Percentiles rank a stretch among this genome's conserved stretches.
Conservation (phyloP, 2,113 vertebrate genomes). For the Ochotona princeps region DNA sequence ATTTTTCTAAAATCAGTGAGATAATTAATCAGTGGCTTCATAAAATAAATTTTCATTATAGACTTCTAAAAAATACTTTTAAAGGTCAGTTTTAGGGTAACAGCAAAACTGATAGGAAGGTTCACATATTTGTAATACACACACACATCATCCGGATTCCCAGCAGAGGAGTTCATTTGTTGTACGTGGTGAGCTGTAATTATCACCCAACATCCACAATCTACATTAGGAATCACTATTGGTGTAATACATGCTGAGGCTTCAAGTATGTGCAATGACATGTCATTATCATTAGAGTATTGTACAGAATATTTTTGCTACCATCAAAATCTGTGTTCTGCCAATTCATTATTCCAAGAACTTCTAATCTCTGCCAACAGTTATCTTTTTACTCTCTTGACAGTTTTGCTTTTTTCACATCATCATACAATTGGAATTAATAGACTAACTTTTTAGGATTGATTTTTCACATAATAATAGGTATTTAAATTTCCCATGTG, state of each 20-base stretch:
- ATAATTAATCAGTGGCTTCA: constrained; percentile 21
- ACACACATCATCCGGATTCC: too few relatives aligned
- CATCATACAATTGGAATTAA: not conserved
- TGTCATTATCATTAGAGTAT: not conserved
- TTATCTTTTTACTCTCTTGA: not conserved
- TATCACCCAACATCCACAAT: not conserved
- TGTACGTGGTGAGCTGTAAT: not conserved
- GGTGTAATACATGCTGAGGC: rapidly evolving
- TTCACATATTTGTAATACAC: not conserved
- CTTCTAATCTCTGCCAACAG: not conserved
- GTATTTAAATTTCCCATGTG: not conserved
- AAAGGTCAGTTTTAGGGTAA: not conserved
- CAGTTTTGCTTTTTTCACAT: not conserved
- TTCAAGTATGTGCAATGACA: too few relatives aligned
- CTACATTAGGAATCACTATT: not conserved
- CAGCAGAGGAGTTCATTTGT: not conserved
- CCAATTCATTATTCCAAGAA: not conserved
- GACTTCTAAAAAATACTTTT: not conserved
- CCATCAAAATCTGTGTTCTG: not conserved
- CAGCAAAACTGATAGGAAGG: not conserved
- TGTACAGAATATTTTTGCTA: not conserved
- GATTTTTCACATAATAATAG: not conserved
- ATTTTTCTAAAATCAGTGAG: constrained; percentile 22
- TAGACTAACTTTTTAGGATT: not conserved
- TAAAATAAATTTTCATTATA: constrained; percentile 17